Evolutionary conservation across 2,113 vertebrate genomes (phyloP).

Genomic region (Gallinago undulata): DNA sequence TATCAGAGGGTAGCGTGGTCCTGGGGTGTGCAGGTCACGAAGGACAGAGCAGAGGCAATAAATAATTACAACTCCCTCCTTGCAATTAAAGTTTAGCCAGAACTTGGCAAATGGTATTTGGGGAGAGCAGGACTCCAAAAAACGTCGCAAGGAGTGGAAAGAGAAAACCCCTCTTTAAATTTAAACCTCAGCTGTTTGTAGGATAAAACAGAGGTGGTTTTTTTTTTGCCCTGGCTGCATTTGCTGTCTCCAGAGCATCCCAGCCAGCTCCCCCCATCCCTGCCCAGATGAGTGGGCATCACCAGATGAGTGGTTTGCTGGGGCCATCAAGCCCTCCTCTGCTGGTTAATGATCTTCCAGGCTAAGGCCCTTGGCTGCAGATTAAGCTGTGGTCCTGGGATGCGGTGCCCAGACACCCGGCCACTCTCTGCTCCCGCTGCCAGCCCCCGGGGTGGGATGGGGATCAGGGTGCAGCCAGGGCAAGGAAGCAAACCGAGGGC

Average conservation of each 20-base stretch:
- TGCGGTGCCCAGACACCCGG: fast-evolving
- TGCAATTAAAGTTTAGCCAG: not conserved
- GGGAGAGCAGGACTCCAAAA: not conserved
- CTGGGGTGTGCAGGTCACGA: not conserved
- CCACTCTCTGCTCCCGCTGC: not conserved
- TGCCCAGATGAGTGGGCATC: not conserved
- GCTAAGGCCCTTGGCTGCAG: not conserved
- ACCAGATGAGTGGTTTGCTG: not conserved
- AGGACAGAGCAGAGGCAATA: conserved; percentile 24
- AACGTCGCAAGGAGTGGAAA: not conserved
- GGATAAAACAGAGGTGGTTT: not conserved
- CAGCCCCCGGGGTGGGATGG: not conserved
- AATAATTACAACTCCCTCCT: conserved; percentile 15
- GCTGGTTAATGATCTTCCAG: not conserved
- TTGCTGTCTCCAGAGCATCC: not conserved
- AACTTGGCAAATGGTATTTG: not conserved
- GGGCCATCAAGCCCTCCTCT: not conserved
- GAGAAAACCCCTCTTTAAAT: not conserved
- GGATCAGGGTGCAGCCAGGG: fast-evolving
- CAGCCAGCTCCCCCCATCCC: not conserved
- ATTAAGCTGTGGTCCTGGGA: not conserved
- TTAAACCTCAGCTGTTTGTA: not conserved
- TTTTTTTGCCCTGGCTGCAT: not conserved
- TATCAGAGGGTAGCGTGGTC: not conserved
- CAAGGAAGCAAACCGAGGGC: not conserved